Base-by-base conservation (phyloP, 2,888 invertebrate genomes). In the Cantharis rufa region DNA sequence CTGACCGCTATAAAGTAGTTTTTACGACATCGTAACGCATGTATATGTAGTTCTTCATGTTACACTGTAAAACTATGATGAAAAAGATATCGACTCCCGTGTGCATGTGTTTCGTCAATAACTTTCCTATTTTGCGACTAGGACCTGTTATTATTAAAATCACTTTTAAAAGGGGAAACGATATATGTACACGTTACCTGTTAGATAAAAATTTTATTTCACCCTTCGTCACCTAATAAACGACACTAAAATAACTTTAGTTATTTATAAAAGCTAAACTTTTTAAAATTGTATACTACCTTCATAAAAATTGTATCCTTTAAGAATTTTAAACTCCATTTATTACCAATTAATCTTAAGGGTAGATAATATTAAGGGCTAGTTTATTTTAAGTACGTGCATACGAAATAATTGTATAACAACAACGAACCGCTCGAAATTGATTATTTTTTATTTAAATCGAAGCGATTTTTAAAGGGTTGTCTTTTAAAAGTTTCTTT, bases 1-100 rank as follows among this genome's bases (percentile, higher is more conserved):
- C 84, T 84, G 85, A 85, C 84, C 85, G 84, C 84, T 82, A 85
- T 86, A 85, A 86, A 86, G 84, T 84, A 83, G 83, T 84, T 85
- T 85, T 85, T 84, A 83, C 82, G 82, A 80, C 81, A 79, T 82
- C 83, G 82, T 84, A 83, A 84, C 84, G 84, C 83, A 84, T 83
- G 84, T 84, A 83, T 83, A 81, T 82, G 78, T 81, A 81, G 82
- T 81, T 80, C 74, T 78, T 76, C 73, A 74, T 78, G 73, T 62
- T 74, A 70, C 71, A 72, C 66, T 68, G 71, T 69, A 70, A 74
- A 70, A 72, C 66, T 69, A 74, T 71, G 71, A 74, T 69, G 75
- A 76, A 69, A 69, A 76, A 75, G 72, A 76, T 32, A 70, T 71
- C 62, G 69, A 64, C 72, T 71, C 69, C 27, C 62, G 15, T 62